Evolutionary conservation across 2,888 invertebrate species (phyloP).

Genomic region (Copidosoma aretas): DNA sequence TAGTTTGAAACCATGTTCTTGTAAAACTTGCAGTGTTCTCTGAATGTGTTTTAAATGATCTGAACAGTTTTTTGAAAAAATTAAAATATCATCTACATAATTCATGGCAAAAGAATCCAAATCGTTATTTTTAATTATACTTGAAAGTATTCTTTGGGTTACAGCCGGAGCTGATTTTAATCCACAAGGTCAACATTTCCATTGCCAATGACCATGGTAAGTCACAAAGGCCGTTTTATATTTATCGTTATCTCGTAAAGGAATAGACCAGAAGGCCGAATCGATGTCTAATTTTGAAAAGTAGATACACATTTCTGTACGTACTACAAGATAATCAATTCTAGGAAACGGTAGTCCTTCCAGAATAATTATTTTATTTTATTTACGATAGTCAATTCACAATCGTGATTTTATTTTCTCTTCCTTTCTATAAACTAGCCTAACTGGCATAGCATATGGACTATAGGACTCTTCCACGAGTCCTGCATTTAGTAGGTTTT

Average conservation of each 20-base stretch:
- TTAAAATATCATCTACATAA: background rate
- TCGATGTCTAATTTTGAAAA: background rate
- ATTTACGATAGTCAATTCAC: background rate
- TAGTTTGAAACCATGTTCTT: background rate
- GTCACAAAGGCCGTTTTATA: conserved; percentile 41
- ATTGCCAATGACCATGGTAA: conserved; percentile 42
- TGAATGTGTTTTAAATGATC: background rate
- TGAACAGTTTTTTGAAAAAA: background rate
- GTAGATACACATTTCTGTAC: background rate
- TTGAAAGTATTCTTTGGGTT: background rate
- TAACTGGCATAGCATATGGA: too few relatives aligned
- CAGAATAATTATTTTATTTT: background rate
- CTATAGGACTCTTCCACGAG: too few relatives aligned
- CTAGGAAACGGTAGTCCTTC: background rate
- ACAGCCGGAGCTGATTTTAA: conserved; percentile 35
- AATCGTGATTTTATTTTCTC: background rate
- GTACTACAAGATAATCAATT: background rate
- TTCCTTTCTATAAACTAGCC: too few relatives aligned
- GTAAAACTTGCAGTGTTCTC: background rate
- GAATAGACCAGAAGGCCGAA: conserved; percentile 35
- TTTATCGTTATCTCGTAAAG: conserved; percentile 35
- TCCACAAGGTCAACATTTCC: conserved; percentile 36
- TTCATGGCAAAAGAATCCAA: background rate
- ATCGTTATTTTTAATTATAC: conserved; percentile 1
- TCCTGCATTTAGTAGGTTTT: too few relatives aligned